phyloP scores from a whole-genome alignment of 2,888 invertebrate species.

The Eupithecia inturbata region DNA sequence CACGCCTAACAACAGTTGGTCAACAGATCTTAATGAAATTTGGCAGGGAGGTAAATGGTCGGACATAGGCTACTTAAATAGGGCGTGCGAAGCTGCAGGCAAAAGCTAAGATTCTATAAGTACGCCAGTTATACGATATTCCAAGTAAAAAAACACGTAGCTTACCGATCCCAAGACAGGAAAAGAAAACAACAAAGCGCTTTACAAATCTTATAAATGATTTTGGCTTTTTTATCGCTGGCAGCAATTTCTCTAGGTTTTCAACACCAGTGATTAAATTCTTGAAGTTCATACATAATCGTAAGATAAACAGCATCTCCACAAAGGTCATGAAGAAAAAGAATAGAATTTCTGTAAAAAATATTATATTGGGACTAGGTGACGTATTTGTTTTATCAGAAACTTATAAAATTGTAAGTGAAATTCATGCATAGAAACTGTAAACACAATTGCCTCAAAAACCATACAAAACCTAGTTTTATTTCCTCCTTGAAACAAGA shows the following conservation, averaged over 20 bases:
- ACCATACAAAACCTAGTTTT: not conserved
- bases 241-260: constrained; percentile 21
- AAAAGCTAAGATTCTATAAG: not conserved
- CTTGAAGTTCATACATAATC: constrained; percentile 17
- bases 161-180: constrained; percentile 15
- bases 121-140: not conserved
- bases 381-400: not conserved
- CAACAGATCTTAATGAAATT: too few species aligned
- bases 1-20: too few species aligned
- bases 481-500: constrained; percentile 1
- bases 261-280: constrained; percentile 6
- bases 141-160: not conserved
- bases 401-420: not conserved
- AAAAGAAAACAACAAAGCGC: not conserved
- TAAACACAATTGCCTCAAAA: not conserved
- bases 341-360: constrained; percentile 21
- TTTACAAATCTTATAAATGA: constrained; percentile 15
- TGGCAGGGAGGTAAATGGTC: too few species aligned
- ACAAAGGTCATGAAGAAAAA: constrained; percentile 7
- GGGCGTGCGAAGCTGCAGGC: too few species aligned
- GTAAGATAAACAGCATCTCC: constrained; percentile 10
- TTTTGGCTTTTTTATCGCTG: constrained; percentile 13
- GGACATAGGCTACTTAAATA: too few species aligned
- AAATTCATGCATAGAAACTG: not conserved
- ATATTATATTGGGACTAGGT: not conserved